Evolutionary conservation across 2,113 vertebrate species (phyloP).

Genomic region (Regulus satrapa): DNA sequence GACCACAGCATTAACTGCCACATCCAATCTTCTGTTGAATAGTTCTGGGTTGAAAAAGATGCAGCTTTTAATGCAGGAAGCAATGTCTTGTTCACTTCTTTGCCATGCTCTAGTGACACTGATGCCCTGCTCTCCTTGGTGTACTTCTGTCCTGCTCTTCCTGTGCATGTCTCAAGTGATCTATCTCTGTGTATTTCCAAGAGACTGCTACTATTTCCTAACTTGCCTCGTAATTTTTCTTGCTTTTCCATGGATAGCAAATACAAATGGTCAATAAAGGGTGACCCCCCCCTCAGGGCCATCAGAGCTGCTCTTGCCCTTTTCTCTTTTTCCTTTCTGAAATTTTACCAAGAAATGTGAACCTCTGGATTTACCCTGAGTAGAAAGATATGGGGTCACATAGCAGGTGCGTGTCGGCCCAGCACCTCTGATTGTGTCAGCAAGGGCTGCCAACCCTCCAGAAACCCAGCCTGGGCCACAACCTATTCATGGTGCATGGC

Average conservation of each 20-base stretch:
- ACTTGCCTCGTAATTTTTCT: background rate
- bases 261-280: background rate
- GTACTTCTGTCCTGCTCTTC: background rate
- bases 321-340: background rate
- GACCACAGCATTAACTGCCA: fast-evolving
- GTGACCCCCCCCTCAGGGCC: background rate
- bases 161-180: background rate
- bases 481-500: background rate
- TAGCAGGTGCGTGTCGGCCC: fast-evolving
- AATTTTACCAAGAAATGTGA: background rate
- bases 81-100: background rate
- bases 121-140: fast-evolving
- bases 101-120: background rate
- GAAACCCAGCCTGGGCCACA: background rate
- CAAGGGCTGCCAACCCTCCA: background rate
- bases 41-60: background rate
- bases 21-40: background rate
- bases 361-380: background rate
- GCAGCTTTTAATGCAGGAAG: background rate
- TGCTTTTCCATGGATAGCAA: background rate
- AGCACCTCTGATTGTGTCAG: background rate
- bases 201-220: background rate
- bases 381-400: background rate
- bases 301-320: background rate
- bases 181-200: background rate